Base-by-base conservation (phyloP, 2,888 invertebrate genomes). In the Ctena decussata region DNA sequence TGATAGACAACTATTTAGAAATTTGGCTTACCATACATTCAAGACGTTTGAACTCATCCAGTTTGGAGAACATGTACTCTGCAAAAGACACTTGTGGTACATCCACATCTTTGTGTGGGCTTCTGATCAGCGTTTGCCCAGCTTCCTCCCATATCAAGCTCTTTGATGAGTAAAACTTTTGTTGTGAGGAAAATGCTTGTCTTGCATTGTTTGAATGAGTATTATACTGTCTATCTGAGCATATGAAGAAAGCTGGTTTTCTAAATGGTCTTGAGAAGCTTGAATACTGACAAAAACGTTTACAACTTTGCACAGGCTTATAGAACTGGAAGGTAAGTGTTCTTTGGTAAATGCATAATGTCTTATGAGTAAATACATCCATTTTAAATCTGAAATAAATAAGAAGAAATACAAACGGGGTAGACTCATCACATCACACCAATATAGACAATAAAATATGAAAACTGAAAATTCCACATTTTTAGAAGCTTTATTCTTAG, bases 11-110 rank as follows among this genome's bases (percentile, higher is more conserved):
- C n/a, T n/a, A n/a, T n/a, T n/a, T n/a, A n/a, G n/a, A n/a, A n/a
- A n/a, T n/a, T n/a, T 65, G 27, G 71, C 89, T 82, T 70, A 92
- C 91, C 86, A 92, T 0, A 24, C 89, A 88, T 12, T 70, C 75
- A 1, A 65, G 44, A 46, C 89, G 82, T 39, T 86, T 87, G 70
- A 79, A 79, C 60, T 85, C 73, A 12, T 53, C 70, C 32, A 87
- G 80, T 27, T 85, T 75, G 15, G 84, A 70, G 75, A 91, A 77
- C 46, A 92, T 82, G 53, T 84, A 89, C 39, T 90, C 80, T 11
- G 89, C 76, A 32, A 91, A 82, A 15, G 85, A 71, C 12, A 86
- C 72, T 30, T 87, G 69, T 18, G 89, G 86, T 21, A 89, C 44
- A 1, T 80, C 60, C 21, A 83, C 44, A 65, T 60, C 39, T 12